Evolutionary conservation across 2,113 vertebrate species (phyloP).

Genomic region (Zonotrichia leucophrys): DNA sequence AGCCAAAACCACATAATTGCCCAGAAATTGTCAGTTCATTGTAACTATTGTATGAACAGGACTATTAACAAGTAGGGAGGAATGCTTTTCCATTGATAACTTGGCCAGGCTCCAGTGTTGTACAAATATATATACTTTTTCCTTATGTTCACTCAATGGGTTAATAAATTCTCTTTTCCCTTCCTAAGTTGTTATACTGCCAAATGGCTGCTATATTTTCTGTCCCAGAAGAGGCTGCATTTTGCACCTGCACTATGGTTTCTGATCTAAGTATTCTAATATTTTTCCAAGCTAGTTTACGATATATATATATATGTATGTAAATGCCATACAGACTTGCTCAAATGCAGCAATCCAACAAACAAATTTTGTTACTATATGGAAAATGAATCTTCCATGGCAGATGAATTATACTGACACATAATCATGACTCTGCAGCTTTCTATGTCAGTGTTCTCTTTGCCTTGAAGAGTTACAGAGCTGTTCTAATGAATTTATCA

Average conservation of each 20-base stretch:
- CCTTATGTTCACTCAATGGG: background rate
- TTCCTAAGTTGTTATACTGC: background rate
- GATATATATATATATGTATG: background rate
- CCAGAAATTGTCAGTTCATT: background rate
- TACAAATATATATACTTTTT: background rate
- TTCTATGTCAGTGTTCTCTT: background rate
- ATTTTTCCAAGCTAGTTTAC: background rate
- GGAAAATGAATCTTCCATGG: background rate
- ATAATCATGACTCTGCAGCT: background rate
- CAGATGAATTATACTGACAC: background rate
- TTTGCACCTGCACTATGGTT: background rate
- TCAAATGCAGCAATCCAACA: background rate
- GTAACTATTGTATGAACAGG: background rate
- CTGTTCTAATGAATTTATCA: background rate
- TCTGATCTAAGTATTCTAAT: background rate
- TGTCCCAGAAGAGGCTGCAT: background rate
- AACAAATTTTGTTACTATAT: background rate
- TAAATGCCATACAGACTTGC: background rate
- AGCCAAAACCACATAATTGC: background rate
- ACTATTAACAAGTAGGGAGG: background rate
- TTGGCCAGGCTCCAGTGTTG: background rate
- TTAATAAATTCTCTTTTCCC: background rate
- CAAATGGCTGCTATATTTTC: background rate
- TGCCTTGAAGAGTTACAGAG: background rate
- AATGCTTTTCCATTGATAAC: background rate